Evolutionary conservation across 2,797 vertebrate genomes (phyloP).

Genomic region (Chromobotia macracanthus): DNA sequence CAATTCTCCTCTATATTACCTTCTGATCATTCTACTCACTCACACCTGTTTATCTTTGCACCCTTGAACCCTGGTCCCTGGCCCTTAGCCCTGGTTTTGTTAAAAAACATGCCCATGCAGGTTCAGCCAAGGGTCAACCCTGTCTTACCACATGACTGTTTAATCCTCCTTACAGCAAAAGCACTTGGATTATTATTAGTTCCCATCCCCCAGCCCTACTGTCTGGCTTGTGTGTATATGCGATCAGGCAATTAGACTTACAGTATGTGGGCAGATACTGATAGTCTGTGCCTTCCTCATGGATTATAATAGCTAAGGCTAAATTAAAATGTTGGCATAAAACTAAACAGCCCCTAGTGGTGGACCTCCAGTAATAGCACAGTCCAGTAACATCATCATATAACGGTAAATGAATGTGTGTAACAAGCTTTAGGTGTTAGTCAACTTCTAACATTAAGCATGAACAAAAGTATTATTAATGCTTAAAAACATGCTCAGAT

Average conservation of each 20-base stretch:
- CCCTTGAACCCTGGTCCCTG: not conserved
- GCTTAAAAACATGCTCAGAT: no score
- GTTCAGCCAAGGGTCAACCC: conserved; percentile 80
- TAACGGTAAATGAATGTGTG: no score
- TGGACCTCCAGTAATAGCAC: not conserved
- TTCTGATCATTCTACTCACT: conserved; percentile 18
- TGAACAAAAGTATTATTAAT: no score
- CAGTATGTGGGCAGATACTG: conserved; percentile 33
- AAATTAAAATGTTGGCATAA: not conserved
- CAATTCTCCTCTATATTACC: not conserved
- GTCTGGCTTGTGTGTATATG: conserved; percentile 43
- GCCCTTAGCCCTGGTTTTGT: conserved; percentile 46
- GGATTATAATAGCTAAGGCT: conserved; percentile 12
- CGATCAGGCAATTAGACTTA: conserved; percentile 61
- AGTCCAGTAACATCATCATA: conserved; percentile 3
- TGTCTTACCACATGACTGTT: conserved; percentile 71
- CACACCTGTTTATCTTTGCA: conserved; percentile 33
- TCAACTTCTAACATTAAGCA: no score
- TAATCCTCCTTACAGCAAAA: conserved; percentile 82
- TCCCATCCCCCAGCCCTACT: conserved; percentile 49
- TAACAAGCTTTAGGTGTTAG: no score
- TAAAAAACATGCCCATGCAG: conserved; percentile 67
- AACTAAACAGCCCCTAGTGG: conserved; percentile 35
- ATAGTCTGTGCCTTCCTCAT: conserved; percentile 42
- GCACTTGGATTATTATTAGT: conserved; percentile 76